phyloP scores from a whole-genome alignment of 2,888 invertebrate species.

The Pristionchus mayeri region DNA sequence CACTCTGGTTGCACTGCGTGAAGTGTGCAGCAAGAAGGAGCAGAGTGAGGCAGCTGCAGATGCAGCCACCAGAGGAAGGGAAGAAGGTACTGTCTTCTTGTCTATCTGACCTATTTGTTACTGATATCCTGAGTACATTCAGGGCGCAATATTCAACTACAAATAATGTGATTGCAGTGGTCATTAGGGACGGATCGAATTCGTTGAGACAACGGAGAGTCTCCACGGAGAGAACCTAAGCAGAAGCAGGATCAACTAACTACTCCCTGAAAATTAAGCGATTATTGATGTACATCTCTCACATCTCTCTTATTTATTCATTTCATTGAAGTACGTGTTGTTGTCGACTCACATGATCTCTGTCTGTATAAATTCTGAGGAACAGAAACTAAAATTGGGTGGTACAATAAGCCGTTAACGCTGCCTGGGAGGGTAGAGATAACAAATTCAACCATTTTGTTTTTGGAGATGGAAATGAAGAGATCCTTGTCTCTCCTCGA shows the following conservation, averaged over 20 bases:
- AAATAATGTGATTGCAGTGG: no score
- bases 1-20: constrained; percentile 27
- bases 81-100: no score
- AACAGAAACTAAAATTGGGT: no score
- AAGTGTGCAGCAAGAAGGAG: neutral
- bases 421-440: no score
- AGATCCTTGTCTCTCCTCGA: no score
- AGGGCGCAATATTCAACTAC: no score
- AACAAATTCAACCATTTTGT: no score
- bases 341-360: constrained; percentile 21
- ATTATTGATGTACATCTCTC: neutral
- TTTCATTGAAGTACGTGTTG: neutral
- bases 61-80: neutral
- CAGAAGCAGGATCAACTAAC: neutral
- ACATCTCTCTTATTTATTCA: neutral
- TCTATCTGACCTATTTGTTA: no score
- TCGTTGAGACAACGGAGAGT: neutral
- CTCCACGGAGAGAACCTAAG: constrained; percentile 15
- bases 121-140: no score
- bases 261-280: neutral
- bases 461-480: no score
- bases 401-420: no score
- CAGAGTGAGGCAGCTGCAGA: neutral
- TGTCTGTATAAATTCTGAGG: neutral
- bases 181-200: neutral